Evolutionary conservation across 1,140 invertebrate genomes (phyloP).

Genomic region (Ostrea edulis): DNA sequence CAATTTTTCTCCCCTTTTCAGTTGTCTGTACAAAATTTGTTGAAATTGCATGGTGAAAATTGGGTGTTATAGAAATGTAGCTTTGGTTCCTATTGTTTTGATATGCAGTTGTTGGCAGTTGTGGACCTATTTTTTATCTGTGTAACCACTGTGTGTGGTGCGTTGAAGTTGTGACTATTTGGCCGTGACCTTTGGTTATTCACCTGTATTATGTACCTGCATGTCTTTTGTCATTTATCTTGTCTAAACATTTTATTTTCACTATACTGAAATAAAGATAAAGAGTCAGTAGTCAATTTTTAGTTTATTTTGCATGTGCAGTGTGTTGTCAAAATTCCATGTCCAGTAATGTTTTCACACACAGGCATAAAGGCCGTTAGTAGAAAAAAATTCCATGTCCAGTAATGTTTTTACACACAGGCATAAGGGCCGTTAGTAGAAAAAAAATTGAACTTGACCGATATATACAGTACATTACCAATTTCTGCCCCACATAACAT

Average conservation of each 20-base stretch:
- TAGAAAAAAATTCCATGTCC: too few species aligned
- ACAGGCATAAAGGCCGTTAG: too few species aligned
- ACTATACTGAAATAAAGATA: constrained; percentile 30
- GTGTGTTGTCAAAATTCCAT: too few species aligned
- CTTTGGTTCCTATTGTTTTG: constrained; percentile 26
- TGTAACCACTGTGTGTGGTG: constrained; percentile 6
- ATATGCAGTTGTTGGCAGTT: constrained; percentile 1
- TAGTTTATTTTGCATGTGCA: not conserved
- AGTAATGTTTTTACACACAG: too few species aligned
- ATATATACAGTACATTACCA: too few species aligned
- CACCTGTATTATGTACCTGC: constrained; percentile 24
- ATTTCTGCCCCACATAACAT: too few species aligned
- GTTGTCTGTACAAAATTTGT: constrained; percentile 8
- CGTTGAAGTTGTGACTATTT: constrained; percentile 25
- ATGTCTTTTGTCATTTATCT: constrained; percentile 37
- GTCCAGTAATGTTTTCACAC: too few species aligned
- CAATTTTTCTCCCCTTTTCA: not conserved
- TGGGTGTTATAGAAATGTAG: not conserved
- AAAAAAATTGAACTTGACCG: too few species aligned
- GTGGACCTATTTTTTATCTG: constrained; percentile 17
- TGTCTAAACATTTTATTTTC: constrained; percentile 39
- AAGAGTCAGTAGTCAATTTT: constrained; percentile 1
- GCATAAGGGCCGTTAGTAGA: too few species aligned
- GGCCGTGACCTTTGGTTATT: constrained; percentile 31
- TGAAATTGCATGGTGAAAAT: constrained; percentile 13